A percentile compares a stretch with the other conserved stretches of the same genome.
phyloP scores from a whole-genome alignment of 2,888 invertebrate genomes.

The Incurvaria masculella region DNA sequence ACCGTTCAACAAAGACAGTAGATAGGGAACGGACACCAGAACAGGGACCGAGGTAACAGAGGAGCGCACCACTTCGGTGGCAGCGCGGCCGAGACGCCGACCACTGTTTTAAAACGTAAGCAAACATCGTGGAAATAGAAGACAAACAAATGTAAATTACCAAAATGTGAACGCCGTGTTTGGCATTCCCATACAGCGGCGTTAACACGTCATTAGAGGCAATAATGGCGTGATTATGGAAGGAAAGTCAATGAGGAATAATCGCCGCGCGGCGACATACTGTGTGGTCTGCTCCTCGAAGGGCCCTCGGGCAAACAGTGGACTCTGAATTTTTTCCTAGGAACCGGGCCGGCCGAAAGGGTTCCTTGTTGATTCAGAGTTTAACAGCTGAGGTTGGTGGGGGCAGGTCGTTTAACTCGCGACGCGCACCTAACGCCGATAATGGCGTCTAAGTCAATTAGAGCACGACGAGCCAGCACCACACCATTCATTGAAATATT shows the following conservation, averaged over 20 bases:
- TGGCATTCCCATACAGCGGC: constrained; percentile 57
- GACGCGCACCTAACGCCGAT: not conserved
- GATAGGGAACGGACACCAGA: not conserved
- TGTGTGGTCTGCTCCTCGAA: constrained; percentile 44
- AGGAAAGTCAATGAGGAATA: constrained; percentile 14
- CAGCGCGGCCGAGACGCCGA: constrained; percentile 45
- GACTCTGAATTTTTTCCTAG: not conserved
- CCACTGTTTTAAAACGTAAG: constrained; percentile 52
- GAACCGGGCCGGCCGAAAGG: not conserved
- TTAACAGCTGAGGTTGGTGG: not conserved
- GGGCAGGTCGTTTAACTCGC: not conserved
- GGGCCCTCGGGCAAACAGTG: not conserved
- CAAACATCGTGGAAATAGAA: constrained; percentile 50
- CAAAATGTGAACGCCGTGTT: constrained; percentile 56
- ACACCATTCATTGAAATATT: no score
- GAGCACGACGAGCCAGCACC: no score
- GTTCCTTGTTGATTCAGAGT: not conserved
- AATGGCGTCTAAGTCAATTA: not conserved
- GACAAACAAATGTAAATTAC: constrained; percentile 57
- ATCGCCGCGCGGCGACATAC: constrained; percentile 25
- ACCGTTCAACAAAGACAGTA: not conserved
- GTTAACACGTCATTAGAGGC: constrained; percentile 58
- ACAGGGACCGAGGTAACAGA: not conserved
- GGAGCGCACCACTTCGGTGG: constrained; percentile 23
- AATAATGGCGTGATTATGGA: constrained; percentile 54